Evolutionary conservation across 2,113 vertebrate genomes (phyloP).

Genomic region (Channa argus): DNA sequence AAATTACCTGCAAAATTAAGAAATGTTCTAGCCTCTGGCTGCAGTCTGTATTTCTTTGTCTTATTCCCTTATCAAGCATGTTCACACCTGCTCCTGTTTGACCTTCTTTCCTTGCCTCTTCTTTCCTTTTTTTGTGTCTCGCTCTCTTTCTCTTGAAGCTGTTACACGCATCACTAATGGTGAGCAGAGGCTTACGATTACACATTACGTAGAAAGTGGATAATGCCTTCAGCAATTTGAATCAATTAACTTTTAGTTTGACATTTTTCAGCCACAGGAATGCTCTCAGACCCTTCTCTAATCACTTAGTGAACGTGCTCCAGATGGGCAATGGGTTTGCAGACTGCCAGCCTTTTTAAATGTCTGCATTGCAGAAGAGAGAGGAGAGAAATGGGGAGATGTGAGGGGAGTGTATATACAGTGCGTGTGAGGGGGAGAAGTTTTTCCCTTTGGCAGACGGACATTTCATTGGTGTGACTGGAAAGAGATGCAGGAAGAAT

Average conservation of each 20-base stretch:
- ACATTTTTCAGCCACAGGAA: constrained; percentile 43
- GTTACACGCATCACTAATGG: no score
- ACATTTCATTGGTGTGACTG: constrained; percentile 37
- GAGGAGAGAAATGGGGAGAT: constrained; percentile 17
- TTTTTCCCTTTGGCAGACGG: constrained; percentile 30
- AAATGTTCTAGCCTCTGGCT: no score
- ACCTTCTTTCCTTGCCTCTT: no score
- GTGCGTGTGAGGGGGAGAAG: not conserved
- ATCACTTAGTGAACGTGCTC: constrained; percentile 57
- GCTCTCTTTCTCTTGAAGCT: no score
- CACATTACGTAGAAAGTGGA: no score
- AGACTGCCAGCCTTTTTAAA: constrained; percentile 35
- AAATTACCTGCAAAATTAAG: not conserved
- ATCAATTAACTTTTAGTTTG: no score
- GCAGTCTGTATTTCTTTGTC: no score
- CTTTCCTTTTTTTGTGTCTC: no score
- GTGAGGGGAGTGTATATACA: constrained; percentile 20
- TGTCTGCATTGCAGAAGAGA: constrained; percentile 60
- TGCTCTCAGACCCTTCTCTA: constrained; percentile 45
- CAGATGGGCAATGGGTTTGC: constrained; percentile 22
- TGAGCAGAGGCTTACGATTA: no score
- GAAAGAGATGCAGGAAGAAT: constrained; percentile 25
- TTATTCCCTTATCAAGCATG: no score
- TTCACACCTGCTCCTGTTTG: no score
- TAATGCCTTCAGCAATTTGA: no score